Evolutionary conservation across 2,888 invertebrate genomes (phyloP).

Genomic region (Darwinula stevensoni): DNA sequence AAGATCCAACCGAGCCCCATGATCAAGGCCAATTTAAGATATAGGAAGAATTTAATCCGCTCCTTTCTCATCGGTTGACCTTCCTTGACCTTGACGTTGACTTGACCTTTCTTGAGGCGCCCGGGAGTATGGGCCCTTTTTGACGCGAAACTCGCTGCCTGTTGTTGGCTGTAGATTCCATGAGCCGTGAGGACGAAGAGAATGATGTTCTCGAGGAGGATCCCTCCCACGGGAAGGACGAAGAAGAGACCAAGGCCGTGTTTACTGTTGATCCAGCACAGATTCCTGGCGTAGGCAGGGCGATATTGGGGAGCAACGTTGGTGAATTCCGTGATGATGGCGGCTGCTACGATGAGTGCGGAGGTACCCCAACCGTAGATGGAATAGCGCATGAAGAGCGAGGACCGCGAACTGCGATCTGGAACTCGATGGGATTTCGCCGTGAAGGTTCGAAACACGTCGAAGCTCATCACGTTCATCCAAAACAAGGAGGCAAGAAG

Average conservation of each 20-base stretch:
- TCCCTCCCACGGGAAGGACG: conserved; percentile 15
- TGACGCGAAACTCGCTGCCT: not conserved
- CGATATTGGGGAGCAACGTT: conserved; percentile 9
- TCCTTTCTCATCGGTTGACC: conserved; percentile 13
- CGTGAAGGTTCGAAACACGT: conserved; percentile 18
- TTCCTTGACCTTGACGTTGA: conserved; percentile 9
- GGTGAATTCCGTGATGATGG: conserved; percentile 10
- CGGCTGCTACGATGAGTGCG: conserved; percentile 12
- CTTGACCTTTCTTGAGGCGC: too few relatives aligned
- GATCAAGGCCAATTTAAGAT: conserved; percentile 16
- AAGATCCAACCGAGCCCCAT: conserved; percentile 21
- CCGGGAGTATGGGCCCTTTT: too few relatives aligned
- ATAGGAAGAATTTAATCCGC: conserved; percentile 13
- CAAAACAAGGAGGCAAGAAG: conserved; percentile 19
- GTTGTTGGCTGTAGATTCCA: conserved; percentile 10
- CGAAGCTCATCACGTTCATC: conserved; percentile 20
- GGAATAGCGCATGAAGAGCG: conserved; percentile 13
- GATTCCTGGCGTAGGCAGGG: conserved; percentile 9
- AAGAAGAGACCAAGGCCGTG: conserved; percentile 16
- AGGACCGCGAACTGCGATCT: not conserved
- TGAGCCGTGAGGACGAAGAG: conserved; percentile 15
- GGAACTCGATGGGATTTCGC: conserved; percentile 7
- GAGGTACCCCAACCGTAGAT: conserved; percentile 18
- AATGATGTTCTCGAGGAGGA: conserved; percentile 15
- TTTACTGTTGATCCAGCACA: conserved; percentile 18